Conservation (phyloP, 2,888 invertebrate species). For the Phortica magna region DNA sequence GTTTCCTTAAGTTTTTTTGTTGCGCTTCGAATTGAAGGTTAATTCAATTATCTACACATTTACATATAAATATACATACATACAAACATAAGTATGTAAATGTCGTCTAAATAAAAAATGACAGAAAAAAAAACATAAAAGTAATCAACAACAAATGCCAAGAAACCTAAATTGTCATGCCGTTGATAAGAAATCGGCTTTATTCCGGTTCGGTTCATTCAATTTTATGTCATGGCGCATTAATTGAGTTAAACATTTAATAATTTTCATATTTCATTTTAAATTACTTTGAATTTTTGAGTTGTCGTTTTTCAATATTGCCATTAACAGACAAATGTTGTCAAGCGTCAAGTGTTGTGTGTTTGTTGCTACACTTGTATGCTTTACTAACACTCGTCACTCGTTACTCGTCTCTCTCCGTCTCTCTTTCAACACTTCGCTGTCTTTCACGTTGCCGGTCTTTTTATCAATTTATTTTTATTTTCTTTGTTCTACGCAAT, state of each 20-base stretch:
- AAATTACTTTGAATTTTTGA: background rate
- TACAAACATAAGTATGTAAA: slow-evolving; percentile 7
- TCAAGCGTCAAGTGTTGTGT: too few relatives aligned
- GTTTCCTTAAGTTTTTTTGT: slow-evolving; percentile 7
- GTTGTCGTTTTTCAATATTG: background rate
- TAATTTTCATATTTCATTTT: background rate
- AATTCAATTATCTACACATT: slow-evolving; percentile 38
- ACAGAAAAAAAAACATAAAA: background rate
- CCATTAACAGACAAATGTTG: background rate
- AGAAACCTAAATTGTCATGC: background rate
- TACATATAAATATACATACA: background rate
- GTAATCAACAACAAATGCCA: background rate
- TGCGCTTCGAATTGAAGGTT: slow-evolving; percentile 36
- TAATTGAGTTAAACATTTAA: background rate
- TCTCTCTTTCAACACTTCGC: too few relatives aligned
- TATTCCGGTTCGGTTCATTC: background rate
- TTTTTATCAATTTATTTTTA: background rate
- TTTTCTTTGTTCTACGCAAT: background rate
- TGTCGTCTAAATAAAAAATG: background rate
- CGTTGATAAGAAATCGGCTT: background rate
- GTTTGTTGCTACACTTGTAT: background rate
- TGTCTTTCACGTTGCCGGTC: background rate
- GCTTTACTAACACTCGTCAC: background rate
- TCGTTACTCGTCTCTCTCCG: background rate
- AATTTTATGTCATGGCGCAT: too few relatives aligned